Evolutionary conservation across 2,888 invertebrate genomes (phyloP).

Genomic region (Leptopilina syphax): DNA sequence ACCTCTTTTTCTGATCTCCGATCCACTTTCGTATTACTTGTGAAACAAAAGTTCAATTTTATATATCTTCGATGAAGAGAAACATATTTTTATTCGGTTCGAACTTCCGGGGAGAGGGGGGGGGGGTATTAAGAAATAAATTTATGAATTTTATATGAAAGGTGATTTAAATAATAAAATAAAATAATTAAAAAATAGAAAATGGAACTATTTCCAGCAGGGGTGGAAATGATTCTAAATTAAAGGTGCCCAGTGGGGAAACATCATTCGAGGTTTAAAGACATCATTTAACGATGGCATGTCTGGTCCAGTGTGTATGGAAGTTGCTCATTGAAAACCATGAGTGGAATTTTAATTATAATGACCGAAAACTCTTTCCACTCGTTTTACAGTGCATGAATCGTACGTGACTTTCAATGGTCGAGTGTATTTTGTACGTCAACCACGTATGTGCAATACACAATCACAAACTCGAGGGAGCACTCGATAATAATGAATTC

Average conservation of each 20-base stretch:
- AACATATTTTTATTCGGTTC: no score
- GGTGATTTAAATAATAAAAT: no score
- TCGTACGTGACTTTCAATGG: conserved; percentile 25
- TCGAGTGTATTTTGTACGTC: conserved; percentile 19
- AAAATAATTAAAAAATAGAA: no score
- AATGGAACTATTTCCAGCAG: no score
- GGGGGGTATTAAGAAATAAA: no score
- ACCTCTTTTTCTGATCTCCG: not conserved
- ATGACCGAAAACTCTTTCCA: conserved; percentile 33
- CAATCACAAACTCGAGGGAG: conserved; percentile 36
- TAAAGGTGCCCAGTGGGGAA: no score
- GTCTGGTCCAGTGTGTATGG: conserved; percentile 1
- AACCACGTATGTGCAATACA: conserved; percentile 32
- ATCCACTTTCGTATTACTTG: not conserved
- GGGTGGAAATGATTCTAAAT: no score
- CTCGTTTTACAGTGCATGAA: conserved; percentile 21
- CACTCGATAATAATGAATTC: conserved; percentile 62
- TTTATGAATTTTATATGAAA: no score
- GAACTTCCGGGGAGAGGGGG: no score
- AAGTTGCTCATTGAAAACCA: conserved; percentile 38
- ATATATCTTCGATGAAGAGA: no score
- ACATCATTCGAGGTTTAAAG: not conserved
- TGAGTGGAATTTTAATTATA: conserved; percentile 40
- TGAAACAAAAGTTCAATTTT: not conserved
- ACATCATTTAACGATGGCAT: conserved; percentile 9